Base-by-base conservation (phyloP, 2,888 invertebrate species). In the Oscheius sp. region DNA sequence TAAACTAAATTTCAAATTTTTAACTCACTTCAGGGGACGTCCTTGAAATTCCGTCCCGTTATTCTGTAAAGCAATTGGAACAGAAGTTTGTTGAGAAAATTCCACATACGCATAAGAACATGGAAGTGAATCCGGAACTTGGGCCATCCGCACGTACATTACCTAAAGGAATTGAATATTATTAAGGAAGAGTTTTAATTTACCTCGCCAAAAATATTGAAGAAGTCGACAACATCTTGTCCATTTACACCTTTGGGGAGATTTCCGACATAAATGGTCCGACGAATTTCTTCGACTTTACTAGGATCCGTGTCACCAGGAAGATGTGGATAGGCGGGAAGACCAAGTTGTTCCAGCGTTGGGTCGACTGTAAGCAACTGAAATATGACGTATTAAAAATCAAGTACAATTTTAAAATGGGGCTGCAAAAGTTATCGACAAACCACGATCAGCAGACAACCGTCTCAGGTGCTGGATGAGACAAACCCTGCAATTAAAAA, bases 291-390 rank as follows among this genome's bases (percentile, higher is more conserved):
- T 89, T 99, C 88, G 5, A 87, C 94, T 89, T 94, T 94, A 76
- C 87, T 29, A 81, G 88, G 69, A 88, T 90, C 80, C 86, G 87
- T 75, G 86, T 93, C 93, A 0, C 94, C 93, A 7, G 96, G 95
- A 70, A 96, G 89, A 0, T 94, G 93, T 6, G 99, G 99, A 90
- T 99, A 99, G 2, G 93, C 92, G 0, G 96, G 94, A 69, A 99
- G 90, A 53, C 94, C 94, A 9, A 89, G 87, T 12, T 89, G 88
- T 27, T 93, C 92, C 78, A 99, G 90, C 87, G 94, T 93, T 0
- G 96, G 96, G 90, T 99, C 98, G 87, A 93, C 93, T 0, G 95
- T 95, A 77, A 93, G 92, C 68, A 96, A 93, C n/a, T 86, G 78
- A 69, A 84, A 84, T 23, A 18, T 43, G 25, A 25, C 27, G 21